Evolutionary conservation across 2,113 vertebrate genomes (phyloP), one percentile per base, ranked within the genome.

Genomic region (Zosterops lateralis): DNA sequence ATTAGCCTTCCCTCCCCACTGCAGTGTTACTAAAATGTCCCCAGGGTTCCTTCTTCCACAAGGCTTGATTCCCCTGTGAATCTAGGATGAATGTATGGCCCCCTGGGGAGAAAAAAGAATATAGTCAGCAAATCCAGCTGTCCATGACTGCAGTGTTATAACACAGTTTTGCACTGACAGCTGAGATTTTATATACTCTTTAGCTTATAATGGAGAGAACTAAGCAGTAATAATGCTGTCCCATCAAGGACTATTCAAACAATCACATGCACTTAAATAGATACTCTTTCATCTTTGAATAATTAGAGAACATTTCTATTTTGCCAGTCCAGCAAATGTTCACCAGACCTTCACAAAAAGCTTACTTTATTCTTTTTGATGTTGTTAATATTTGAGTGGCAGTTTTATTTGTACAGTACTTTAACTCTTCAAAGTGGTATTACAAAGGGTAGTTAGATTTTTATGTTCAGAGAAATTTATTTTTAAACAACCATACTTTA

Each of bases 301-400:
- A 92, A 90, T 93, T 84, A 89, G 31, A 83, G 38, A 77, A 74
- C 28, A 15, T 64, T 88, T 86, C n/a, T 90, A 5, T 90, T 90
- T 92, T 84, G 61, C 65, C 75, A 57, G 86, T 90, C 40, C 2
- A 5, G 53, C 83, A 94, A 90, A 79, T 96, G 90, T 95, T 92
- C 88, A 86, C 85, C 83, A 96, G 93, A 94, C 83, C 47, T 80
- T 80, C 88, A 51, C 44, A 84, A 58, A 93, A 80, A 77, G 72
- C 79, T 93, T 62, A 60, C 64, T 92, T 93, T 73, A 60, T 89
- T 96, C 81, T 94, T 94, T 95, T 56, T 86, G 50, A 90, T 95
- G 71, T 85, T 5, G 13, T 60, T 93, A 84, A 71, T 91, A 72
- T 74, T 77, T 66, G 79, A 94, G 58, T 92, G 88, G 12, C 88